Evolutionary conservation across 2,113 vertebrate species (phyloP).

Genomic region (Petaurus breviceps): DNA sequence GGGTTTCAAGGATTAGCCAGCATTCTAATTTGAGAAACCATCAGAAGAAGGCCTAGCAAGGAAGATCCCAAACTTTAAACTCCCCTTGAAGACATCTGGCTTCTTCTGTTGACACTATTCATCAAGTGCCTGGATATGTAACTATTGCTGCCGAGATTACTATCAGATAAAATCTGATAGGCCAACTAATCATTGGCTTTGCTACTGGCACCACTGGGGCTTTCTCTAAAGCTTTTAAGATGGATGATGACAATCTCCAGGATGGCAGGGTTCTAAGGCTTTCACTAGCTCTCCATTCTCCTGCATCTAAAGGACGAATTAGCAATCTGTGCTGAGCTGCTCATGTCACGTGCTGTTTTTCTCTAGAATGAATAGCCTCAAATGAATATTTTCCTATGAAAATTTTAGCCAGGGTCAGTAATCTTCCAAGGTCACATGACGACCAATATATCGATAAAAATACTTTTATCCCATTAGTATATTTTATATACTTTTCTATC

Average conservation of each 20-base stretch:
- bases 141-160: rapidly evolving
- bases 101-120: background rate
- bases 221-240: background rate
- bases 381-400: background rate
- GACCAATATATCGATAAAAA: background rate
- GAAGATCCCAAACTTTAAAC: background rate
- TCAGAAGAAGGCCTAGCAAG: background rate
- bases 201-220: background rate
- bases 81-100: too few relatives aligned
- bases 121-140: too few relatives aligned
- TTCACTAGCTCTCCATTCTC: background rate
- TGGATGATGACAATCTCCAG: background rate
- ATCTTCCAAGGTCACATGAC: background rate
- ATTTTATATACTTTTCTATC: background rate
- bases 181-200: background rate
- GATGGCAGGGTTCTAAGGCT: background rate
- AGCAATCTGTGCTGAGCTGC: background rate
- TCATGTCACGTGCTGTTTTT: background rate
- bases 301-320: background rate
- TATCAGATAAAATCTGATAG: background rate
- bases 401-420: background rate
- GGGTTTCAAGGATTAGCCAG: background rate
- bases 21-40: background rate
- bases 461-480: background rate
- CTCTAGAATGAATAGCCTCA: background rate